phyloP scores from a whole-genome alignment of 2,797 vertebrate species.

The Myotis findleyi region DNA sequence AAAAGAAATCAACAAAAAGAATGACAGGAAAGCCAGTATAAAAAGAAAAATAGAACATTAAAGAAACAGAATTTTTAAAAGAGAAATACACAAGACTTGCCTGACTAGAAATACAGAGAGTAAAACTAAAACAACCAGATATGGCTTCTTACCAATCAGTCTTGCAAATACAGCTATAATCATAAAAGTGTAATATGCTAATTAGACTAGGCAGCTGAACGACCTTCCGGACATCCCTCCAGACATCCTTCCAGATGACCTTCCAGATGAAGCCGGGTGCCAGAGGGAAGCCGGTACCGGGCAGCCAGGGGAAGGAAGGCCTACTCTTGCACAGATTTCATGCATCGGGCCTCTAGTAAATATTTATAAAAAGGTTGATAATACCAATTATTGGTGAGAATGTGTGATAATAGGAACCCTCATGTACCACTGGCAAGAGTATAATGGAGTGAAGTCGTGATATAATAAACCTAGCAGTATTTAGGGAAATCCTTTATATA shows the following conservation, averaged over 20 bases:
- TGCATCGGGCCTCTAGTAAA: background rate
- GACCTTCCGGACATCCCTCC: no score
- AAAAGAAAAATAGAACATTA: background rate
- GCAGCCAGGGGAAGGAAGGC: no score
- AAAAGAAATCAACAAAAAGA: background rate
- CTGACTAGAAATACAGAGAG: constrained; percentile 1
- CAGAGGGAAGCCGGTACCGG: no score
- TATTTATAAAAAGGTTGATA: background rate
- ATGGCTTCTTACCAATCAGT: background rate
- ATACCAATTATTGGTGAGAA: background rate
- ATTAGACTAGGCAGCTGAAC: no score
- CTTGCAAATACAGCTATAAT: background rate
- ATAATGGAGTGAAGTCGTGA: background rate
- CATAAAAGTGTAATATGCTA: no score
- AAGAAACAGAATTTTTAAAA: background rate
- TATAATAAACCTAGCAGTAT: background rate
- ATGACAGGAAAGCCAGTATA: background rate
- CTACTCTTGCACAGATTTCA: no score
- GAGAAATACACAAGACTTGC: background rate
- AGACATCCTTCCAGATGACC: no score
- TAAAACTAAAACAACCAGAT: background rate
- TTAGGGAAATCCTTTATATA: background rate
- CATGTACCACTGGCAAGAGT: background rate
- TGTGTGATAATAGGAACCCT: background rate
- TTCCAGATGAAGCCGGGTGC: no score